Conservation (phyloP, 2,797 vertebrate species). For the Anguilla obscura region DNA sequence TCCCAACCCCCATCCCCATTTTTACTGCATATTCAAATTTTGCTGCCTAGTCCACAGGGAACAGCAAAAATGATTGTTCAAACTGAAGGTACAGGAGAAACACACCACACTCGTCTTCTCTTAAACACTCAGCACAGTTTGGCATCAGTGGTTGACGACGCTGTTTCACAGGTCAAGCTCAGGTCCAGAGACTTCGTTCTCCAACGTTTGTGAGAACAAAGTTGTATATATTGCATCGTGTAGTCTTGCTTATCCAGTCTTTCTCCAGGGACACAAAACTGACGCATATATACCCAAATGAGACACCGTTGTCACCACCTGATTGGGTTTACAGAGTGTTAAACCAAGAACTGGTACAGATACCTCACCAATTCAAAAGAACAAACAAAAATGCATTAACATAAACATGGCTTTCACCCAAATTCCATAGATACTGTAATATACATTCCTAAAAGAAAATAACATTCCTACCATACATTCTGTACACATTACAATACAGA, state of each 20-base stretch:
- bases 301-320: neutral
- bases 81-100: conserved; percentile 56
- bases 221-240: conserved; percentile 16
- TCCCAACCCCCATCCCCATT: conserved; percentile 26
- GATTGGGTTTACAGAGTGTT: conserved; percentile 37
- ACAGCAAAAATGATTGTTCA: conserved; percentile 44
- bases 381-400: conserved; percentile 59
- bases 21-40: conserved; percentile 59
- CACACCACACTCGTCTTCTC: conserved; percentile 57
- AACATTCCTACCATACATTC: conserved; percentile 97
- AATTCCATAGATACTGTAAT: conserved; percentile 79
- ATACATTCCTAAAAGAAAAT: conserved; percentile 87
- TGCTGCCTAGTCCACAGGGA: conserved; percentile 40
- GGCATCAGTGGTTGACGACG: conserved; percentile 66
- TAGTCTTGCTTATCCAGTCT: conserved; percentile 70
- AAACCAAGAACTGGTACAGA: conserved; percentile 54
- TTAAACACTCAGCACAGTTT: conserved; percentile 65
- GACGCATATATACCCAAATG: conserved; percentile 37
- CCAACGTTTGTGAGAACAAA: conserved; percentile 63
- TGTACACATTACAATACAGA: conserved; percentile 96
- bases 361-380: conserved; percentile 55
- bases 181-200: conserved; percentile 70
- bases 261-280: conserved; percentile 53
- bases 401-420: conserved; percentile 75
- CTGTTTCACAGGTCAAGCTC: conserved; percentile 68